phyloP scores from a whole-genome alignment of 2,113 vertebrate species.

The Rhabdornis inornatus region DNA sequence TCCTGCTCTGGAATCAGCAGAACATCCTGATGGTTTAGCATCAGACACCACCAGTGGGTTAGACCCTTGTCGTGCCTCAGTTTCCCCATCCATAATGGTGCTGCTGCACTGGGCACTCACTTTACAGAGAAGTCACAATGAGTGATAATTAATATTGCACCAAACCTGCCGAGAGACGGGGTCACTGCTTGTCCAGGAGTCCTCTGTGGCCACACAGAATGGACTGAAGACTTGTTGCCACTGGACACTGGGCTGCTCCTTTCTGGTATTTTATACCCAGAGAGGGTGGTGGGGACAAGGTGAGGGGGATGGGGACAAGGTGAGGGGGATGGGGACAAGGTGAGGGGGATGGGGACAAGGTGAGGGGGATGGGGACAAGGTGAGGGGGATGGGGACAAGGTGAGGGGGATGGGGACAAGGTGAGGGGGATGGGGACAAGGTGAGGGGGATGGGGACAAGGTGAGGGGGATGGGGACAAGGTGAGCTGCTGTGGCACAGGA shows the following conservation, averaged over 20 bases:
- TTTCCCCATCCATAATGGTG: neutral
- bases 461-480: fast-evolving
- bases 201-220: neutral
- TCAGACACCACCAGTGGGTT: neutral
- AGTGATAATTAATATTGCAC: neutral
- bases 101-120: neutral
- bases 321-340: no score
- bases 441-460: neutral
- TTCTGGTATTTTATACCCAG: fast-evolving
- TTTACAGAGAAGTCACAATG: neutral
- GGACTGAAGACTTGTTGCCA: fast-evolving
- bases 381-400: neutral
- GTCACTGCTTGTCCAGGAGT: neutral
- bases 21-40: fast-evolving
- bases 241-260: neutral
- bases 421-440: neutral
- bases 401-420: neutral
- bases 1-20: neutral
- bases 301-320: neutral
- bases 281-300: neutral
- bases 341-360: fast-evolving
- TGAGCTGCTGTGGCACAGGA: neutral
- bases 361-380: fast-evolving
- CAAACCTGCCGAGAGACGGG: neutral
- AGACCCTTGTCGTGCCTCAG: neutral